These are phyloP conservation scores for Saguinus imperator DNA, from an alignment of 2,113 vertebrate genomes.

Conservation along the genomic window DNA sequence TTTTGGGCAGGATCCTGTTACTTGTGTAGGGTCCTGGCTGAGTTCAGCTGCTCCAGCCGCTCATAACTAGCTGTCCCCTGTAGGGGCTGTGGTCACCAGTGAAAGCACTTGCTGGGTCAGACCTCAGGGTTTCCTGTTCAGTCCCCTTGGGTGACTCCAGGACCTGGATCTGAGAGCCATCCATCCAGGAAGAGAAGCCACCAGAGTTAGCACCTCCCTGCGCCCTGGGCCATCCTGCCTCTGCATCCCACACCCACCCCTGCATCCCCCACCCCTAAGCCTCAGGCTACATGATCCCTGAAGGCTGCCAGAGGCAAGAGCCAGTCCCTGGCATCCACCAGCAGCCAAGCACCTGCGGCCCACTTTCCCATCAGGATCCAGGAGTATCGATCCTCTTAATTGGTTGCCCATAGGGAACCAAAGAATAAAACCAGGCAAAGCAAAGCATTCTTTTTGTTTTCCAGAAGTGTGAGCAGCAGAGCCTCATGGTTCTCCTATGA, in stretches of 20 bases:
- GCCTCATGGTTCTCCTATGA: neutral
- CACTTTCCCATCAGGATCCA: neutral
- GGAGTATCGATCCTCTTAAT: neutral
- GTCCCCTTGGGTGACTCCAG: no score
- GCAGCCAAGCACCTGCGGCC: neutral
- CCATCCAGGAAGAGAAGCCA: neutral
- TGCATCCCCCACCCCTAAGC: neutral
- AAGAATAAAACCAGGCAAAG: neutral
- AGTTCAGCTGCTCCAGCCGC: neutral
- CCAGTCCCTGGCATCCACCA: rapidly evolving
- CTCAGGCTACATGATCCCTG: neutral
- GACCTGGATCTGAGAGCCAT: neutral
- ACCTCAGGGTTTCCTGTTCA: neutral
- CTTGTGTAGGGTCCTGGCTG: neutral
- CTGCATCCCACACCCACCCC: neutral
- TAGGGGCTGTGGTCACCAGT: neutral
- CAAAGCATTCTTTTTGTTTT: neutral
- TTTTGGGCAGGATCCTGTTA: no score
- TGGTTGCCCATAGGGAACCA: neutral
- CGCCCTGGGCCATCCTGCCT: neutral
- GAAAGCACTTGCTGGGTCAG: rapidly evolving
- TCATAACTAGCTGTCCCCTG: rapidly evolving
- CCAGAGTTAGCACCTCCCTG: neutral
- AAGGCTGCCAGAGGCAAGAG: neutral
- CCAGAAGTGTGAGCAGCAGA: neutral